Base-by-base conservation (phyloP, 2,888 invertebrate species). In the Zelleria hepariella region DNA sequence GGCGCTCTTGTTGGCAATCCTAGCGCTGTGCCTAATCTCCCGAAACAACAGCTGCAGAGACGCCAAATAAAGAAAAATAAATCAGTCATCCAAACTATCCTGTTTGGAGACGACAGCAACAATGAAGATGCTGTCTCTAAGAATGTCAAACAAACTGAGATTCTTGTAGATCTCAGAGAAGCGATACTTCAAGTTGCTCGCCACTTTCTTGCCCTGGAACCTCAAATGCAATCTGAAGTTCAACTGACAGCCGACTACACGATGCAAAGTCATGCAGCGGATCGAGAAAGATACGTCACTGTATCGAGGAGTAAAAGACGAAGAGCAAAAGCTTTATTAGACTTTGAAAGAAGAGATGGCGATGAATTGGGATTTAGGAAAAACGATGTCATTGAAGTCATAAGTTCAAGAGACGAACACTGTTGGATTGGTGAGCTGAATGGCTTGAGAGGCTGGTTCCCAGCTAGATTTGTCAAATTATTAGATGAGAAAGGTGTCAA, bases 351-450 rank as follows among this genome's bases (percentile, higher is more conserved):
- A 64, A 95, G 98, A 75, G 98, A 98, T 84, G 98, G 98, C 67
- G 99, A 99, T 88, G 99, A 99, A 82, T 85, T 99, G 59, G 99
- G 99, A 7, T 99, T 99, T 82, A 92, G 98, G 58, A 98, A 98
- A 82, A 99, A 99, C 89, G 99, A 99, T 82, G 96, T 99, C 48
- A 98, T 99, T 59, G 99, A 98, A 58, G 96, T 99, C 53, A 94
- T 98, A 25, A 98, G 97, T 73, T 97, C 97, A 76, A 96, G 97
- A 80, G 98, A 99, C 87, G 98, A 99, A 75, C 98, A 99, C 78
- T 99, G 98, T 80, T 99, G 98, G 98, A 95, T 98, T 66, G 98
- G 98, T 5, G 98, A 99, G 80, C 81, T 99, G 56, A 98, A 98
- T 89, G 98, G 98, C 0, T 86, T 98, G 56, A 90, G 95, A 78